phyloP scores from a whole-genome alignment of 2,797 vertebrate species.

The Sylvilagus floridanus region DNA sequence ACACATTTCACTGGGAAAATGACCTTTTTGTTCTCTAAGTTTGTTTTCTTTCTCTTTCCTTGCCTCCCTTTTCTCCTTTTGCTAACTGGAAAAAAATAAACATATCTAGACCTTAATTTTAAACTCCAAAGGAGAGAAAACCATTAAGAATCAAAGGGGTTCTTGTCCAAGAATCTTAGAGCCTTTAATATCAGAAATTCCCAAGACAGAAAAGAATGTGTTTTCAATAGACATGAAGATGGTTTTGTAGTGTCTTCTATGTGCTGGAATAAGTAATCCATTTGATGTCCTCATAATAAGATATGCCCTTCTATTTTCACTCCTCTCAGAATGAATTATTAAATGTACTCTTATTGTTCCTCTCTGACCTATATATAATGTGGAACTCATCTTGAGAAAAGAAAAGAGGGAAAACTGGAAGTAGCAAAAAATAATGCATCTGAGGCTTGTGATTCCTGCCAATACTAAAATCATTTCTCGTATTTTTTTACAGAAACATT shows the following conservation, averaged over 20 bases:
- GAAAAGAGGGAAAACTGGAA: not conserved
- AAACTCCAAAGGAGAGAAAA: constrained; percentile 33
- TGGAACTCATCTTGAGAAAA: not conserved
- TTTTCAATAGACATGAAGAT: constrained; percentile 69
- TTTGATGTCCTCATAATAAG: constrained; percentile 52
- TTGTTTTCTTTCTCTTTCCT: not conserved
- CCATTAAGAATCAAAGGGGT: not conserved
- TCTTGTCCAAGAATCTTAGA: not conserved
- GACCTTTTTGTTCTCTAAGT: not conserved
- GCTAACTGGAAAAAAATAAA: not conserved
- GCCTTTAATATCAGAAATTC: not conserved
- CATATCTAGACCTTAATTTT: constrained; percentile 1
- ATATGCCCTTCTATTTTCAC: constrained; percentile 34
- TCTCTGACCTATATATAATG: constrained; percentile 40
- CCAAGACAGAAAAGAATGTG: constrained; percentile 76
- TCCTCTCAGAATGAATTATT: constrained; percentile 68
- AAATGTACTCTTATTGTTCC: constrained; percentile 51
- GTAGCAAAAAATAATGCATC: not conserved
- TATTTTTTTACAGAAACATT: constrained; percentile 14
- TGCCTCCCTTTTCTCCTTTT: not conserved
- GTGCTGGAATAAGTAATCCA: constrained; percentile 58
- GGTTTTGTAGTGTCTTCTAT: constrained; percentile 22
- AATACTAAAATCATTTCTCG: not conserved
- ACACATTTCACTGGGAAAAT: not conserved
- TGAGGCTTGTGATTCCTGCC: not conserved